Conservation (phyloP, 1,140 invertebrate genomes). For the Zelostemma sp. region DNA sequence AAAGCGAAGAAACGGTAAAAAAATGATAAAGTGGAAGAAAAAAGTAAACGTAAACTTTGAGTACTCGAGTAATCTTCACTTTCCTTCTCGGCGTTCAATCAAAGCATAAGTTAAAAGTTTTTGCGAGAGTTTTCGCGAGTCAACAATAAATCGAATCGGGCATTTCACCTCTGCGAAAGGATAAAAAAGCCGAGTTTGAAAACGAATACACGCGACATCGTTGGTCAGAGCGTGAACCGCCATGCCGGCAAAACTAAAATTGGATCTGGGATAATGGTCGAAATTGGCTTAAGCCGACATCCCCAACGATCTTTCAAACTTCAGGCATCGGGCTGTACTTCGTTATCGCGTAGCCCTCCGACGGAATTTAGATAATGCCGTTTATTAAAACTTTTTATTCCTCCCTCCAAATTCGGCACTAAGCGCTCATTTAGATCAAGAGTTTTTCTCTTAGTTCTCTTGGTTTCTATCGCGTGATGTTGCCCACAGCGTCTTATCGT, state of each 20-base stretch:
- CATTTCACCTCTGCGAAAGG: background rate
- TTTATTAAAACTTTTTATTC: slow-evolving; percentile 60
- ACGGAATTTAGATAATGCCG: slow-evolving; percentile 53
- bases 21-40: too few relatives aligned
- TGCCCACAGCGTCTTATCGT: slow-evolving; percentile 30
- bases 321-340: slow-evolving; percentile 37
- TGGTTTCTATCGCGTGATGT: slow-evolving; percentile 26
- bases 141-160: slow-evolving; percentile 6
- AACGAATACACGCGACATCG: slow-evolving; percentile 6
- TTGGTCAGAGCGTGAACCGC: slow-evolving; percentile 9
- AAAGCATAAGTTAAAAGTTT: too few relatives aligned
- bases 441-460: slow-evolving; percentile 19
- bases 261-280: slow-evolving; percentile 57
- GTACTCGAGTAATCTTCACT: slow-evolving; percentile 2
- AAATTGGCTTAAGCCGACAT: slow-evolving; percentile 59
- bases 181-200: background rate
- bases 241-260: slow-evolving; percentile 53
- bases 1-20: too few relatives aligned
- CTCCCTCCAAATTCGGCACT: slow-evolving; percentile 40
- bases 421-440: slow-evolving; percentile 45
- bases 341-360: slow-evolving; percentile 47
- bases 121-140: slow-evolving; percentile 1
- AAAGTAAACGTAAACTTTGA: background rate
- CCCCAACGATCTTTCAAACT: slow-evolving; percentile 50
- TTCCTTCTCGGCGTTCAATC: background rate